phyloP scores from a whole-genome alignment of 2,113 vertebrate species.

The Pelmatolapia mariae region DNA sequence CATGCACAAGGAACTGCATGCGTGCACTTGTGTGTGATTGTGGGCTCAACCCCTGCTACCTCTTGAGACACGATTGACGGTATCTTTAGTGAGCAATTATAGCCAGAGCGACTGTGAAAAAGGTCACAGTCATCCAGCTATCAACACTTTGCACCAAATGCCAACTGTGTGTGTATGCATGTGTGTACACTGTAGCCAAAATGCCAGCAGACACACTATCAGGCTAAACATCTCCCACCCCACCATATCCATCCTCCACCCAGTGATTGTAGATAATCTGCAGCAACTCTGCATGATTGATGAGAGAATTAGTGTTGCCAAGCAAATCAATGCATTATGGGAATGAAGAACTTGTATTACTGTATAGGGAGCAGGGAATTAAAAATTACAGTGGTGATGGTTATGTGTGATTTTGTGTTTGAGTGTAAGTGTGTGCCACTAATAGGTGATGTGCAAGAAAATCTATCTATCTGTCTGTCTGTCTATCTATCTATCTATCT shows the following conservation, averaged over 20 bases:
- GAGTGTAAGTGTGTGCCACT: neutral
- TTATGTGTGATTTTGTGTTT: constrained; percentile 5
- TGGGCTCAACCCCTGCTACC: constrained; percentile 15
- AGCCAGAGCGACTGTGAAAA: constrained; percentile 45
- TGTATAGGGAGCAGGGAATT: constrained; percentile 22
- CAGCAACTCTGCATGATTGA: constrained; percentile 59
- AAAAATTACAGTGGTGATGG: constrained; percentile 15
- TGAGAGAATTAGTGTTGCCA: constrained; percentile 56
- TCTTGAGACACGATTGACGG: constrained; percentile 43
- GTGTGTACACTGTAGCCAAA: constrained; percentile 9
- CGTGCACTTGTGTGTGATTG: neutral
- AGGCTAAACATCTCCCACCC: neutral
- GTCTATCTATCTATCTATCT: neutral
- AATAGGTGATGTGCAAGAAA: constrained; percentile 24
- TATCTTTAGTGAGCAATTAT: constrained; percentile 66
- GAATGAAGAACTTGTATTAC: constrained; percentile 36
- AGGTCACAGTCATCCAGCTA: constrained; percentile 58
- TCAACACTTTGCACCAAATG: constrained; percentile 50
- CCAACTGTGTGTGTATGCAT: constrained; percentile 5
- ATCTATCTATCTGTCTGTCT: neutral
- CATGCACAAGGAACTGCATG: neutral
- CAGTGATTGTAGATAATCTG: constrained; percentile 45
- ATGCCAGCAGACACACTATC: constrained; percentile 37
- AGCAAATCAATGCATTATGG: constrained; percentile 43
- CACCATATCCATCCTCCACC: neutral